Evolutionary conservation across 2,113 vertebrate species (phyloP), one percentile per base, ranked within the genome.

Genomic region (Mustela lutreola): DNA sequence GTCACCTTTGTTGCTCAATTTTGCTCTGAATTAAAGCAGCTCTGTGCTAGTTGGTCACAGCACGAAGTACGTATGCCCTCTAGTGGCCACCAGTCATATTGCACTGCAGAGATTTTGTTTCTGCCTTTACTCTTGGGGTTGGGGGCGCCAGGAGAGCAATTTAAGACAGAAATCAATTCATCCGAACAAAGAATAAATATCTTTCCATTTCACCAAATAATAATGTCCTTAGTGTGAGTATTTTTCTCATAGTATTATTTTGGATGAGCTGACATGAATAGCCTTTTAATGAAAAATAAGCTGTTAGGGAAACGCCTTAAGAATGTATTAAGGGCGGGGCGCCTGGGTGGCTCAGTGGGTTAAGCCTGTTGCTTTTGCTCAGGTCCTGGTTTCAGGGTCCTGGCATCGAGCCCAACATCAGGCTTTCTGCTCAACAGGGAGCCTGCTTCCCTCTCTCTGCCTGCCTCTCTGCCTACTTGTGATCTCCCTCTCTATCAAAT

Each of bases 81-180:
- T 93, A 67, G 53, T 89, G 97, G 78, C 31, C 0, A 0, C 2
- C 0, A 0, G 42, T 36, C 7, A 82, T 78, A 85, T 48, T 67
- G 63, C 63, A 33, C 21, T 4, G 9, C 22, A 60, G 63, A 5
- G 0, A 31, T 76, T 94, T 50, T 7, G 10, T 85, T 76, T 70
- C 16, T 12, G 2, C 58, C 36, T 94, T 70, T 21, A 8, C 1
- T 71, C 1, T 0, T 11, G 4, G 36, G 12, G 1, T 26, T 31
- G 5, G 5, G 19, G 26, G 11, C 1, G 1, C 42, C 42, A 10
- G 14, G 26, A 1, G 12, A 24, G n/a, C 3, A 45, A n/a, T 80
- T 62, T 50, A 81, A 71, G 21, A 53, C 18, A 53, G 42, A 84
- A 89, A 81, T 76, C 76, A 81, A 56, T 73, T 5, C 33, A 73